Evolutionary conservation across 2,888 invertebrate species (phyloP).

Genomic region (Serripes groenlandicus): DNA sequence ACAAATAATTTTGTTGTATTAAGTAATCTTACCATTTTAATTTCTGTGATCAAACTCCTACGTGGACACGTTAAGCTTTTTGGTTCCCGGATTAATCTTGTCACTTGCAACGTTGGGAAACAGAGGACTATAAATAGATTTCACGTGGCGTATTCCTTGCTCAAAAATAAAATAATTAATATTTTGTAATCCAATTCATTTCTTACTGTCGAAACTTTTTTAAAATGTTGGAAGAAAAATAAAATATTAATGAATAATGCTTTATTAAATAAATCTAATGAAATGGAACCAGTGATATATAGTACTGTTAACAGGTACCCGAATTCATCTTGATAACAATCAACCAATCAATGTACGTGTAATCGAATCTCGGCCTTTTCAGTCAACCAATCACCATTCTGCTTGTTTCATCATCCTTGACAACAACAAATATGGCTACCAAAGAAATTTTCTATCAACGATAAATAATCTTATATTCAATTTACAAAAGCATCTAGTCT

Average conservation of each 20-base stretch:
- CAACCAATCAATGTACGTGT: conserved; percentile 34
- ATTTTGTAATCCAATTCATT: too few relatives aligned
- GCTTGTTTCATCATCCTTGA: conserved; percentile 50
- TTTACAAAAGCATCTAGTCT: background rate
- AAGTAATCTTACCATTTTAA: too few relatives aligned
- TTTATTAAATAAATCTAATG: too few relatives aligned
- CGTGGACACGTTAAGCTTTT: conserved; percentile 11
- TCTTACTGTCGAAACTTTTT: too few relatives aligned
- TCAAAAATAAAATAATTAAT: too few relatives aligned
- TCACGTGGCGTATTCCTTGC: conserved; percentile 10
- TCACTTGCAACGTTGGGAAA: background rate
- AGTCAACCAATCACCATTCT: conserved; percentile 43
- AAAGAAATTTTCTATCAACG: conserved; percentile 24
- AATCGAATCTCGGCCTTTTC: conserved; percentile 38
- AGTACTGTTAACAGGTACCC: background rate
- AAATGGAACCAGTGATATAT: too few relatives aligned
- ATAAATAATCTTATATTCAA: conserved; percentile 6
- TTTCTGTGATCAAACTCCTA: too few relatives aligned
- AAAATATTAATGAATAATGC: too few relatives aligned
- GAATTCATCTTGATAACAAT: background rate
- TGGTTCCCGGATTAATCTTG: background rate
- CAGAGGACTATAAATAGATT: background rate
- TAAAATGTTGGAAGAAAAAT: too few relatives aligned
- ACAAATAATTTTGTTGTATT: too few relatives aligned
- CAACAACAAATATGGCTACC: conserved; percentile 60